Base-by-base conservation (phyloP, 1,140 invertebrate species). In the Tenebrio molitor region DNA sequence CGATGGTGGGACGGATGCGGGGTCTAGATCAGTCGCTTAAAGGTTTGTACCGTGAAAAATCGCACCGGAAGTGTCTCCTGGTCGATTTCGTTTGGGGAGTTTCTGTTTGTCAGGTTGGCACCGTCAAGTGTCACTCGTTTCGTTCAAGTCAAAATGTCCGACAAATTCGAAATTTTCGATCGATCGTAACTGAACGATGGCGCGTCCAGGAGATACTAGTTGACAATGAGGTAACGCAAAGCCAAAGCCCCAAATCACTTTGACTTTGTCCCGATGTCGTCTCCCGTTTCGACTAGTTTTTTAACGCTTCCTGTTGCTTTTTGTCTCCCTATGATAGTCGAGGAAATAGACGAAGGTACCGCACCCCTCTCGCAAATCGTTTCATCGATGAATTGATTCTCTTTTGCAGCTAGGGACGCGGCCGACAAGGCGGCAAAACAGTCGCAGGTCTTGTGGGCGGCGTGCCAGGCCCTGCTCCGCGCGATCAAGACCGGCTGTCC, bases 391-490 rank as follows among this genome's bases (percentile, higher is more conserved):
- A 12, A 6, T 62, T 23, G 21, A 62, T 53, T 53, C 17, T 70
- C 41, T 29, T 2, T 88, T 87, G 29, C 80, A 95, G 94, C 87
- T 42, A 89, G 95, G 29, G 90, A 93, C 39, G 90, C 91, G 16
- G 88, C 91, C 19, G 96, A 98, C 77, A 91, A 90, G 77, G 88
- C 90, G 70, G 91, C 92, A 0, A 89, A 91, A 67, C 89, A 94
- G 74, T 91, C 95, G 2, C 95, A 97, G 82, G 88, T 94, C 25
- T 87, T 98, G 73, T 99, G 97, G 97, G 89, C 94, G 66, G 93
- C 96, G 6, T 97, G 94, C 81, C 93, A 97, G 79, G 89, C 94
- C 12, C 84, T 98, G 23, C 88, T 92, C 76, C 86, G 91, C 42
- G 90, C 92, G 2, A 88, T 97, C n/a, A 89, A 91, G 76, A 83